These are phyloP conservation scores for Dolichomitus sp. DNA, from an alignment of 2,888 invertebrate genomes.

Conservation along the genomic window DNA sequence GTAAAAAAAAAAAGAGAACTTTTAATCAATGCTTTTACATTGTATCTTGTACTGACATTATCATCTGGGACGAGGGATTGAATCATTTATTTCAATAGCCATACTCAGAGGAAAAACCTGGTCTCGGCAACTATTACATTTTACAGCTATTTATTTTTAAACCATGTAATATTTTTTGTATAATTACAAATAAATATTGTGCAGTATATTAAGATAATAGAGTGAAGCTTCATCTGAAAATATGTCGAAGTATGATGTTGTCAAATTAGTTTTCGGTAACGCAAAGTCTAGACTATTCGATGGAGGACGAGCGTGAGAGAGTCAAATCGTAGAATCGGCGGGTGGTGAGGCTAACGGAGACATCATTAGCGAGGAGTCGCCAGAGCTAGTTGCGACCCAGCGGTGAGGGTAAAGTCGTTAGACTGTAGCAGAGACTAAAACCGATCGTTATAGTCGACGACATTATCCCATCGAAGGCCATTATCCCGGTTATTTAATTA, in stretches of 20 bases:
- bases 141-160: too few species aligned
- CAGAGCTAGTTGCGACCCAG: constrained; percentile 5
- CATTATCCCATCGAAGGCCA: constrained; percentile 33
- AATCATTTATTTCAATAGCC: background rate
- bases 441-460: constrained; percentile 35
- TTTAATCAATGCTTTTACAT: constrained; percentile 4
- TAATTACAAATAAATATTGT: too few species aligned
- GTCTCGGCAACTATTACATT: too few species aligned
- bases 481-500: constrained; percentile 34
- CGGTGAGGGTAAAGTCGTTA: constrained; percentile 25
- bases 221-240: too few species aligned
- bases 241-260: background rate
- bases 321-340: constrained; percentile 9
- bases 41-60: background rate
- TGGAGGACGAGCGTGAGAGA: constrained; percentile 27
- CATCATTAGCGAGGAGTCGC: constrained; percentile 34
- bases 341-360: constrained; percentile 26
- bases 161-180: too few species aligned
- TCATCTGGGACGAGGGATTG: background rate
- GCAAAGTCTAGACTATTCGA: constrained; percentile 1
- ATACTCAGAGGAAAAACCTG: too few species aligned
- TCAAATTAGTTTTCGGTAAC: constrained; percentile 7
- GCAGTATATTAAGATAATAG: too few species aligned
- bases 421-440: constrained; percentile 13
- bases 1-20: background rate